Evolutionary conservation across 1,140 invertebrate species (phyloP).

Genomic region (Acromyrmex charruanus): DNA sequence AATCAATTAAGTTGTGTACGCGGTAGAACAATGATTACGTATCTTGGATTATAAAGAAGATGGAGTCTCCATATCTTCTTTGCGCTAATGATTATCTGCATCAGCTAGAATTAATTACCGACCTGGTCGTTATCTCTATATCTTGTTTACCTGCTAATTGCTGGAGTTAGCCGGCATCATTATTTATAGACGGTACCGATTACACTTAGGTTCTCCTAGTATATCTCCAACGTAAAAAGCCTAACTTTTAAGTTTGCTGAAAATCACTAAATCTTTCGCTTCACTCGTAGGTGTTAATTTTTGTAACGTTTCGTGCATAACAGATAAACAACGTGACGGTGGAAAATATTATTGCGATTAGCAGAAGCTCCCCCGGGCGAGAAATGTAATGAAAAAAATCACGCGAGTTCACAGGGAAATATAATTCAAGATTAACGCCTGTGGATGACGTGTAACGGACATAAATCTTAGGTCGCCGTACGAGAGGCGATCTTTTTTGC

Average conservation of each 20-base stretch:
- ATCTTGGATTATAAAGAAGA: slow-evolving; percentile 24
- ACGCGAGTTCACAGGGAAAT: background rate
- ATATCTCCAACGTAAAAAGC: background rate
- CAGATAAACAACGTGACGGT: background rate
- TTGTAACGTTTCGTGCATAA: background rate
- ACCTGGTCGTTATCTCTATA: slow-evolving; percentile 17
- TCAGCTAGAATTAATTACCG: slow-evolving; percentile 40
- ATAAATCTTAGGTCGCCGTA: slow-evolving; percentile 14
- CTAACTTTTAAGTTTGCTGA: background rate
- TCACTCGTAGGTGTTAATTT: background rate
- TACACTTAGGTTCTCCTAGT: background rate
- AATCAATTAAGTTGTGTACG: slow-evolving; percentile 23
- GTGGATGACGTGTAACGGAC: slow-evolving; percentile 17
- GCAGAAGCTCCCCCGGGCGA: background rate
- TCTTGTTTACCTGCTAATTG: slow-evolving; percentile 58
- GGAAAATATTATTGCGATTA: background rate
- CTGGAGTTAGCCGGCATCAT: slow-evolving; percentile 47
- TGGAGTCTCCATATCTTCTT: slow-evolving; percentile 37
- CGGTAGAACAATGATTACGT: slow-evolving; percentile 47
- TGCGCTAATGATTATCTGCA: background rate
- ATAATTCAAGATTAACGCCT: slow-evolving; percentile 24
- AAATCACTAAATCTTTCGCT: background rate
- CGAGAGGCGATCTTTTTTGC: slow-evolving; percentile 3
- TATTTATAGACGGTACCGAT: slow-evolving; percentile 53
- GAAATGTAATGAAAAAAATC: slow-evolving; percentile 18